A percentile compares a stretch with the other conserved stretches of the same genome.
These are phyloP conservation scores for Sminthopsis crassicaudata DNA, from an alignment of 2,113 vertebrate species.

Conservation along the genomic window DNA sequence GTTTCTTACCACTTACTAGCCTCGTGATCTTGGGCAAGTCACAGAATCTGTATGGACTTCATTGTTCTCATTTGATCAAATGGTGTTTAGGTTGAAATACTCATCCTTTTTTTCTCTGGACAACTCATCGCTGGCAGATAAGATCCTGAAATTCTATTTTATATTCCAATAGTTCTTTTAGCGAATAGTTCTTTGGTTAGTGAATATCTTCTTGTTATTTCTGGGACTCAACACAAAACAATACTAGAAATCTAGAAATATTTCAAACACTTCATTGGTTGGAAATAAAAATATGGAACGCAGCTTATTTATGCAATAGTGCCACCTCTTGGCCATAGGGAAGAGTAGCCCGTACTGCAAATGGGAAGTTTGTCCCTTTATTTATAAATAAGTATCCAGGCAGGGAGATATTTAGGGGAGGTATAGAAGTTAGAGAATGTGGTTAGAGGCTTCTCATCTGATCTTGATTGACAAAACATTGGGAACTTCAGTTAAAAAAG, in stretches of 20 bases:
- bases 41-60: not conserved
- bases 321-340: not conserved
- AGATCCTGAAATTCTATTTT: not conserved
- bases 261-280: not conserved
- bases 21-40: not conserved
- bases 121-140: not conserved
- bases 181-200: not conserved
- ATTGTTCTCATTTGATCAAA: not conserved
- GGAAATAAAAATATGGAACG: accelerated
- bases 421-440: not conserved
- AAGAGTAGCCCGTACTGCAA: not conserved
- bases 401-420: not conserved
- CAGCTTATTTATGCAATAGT: slow-evolving; percentile 20
- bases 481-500: not conserved
- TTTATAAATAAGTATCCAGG: not conserved
- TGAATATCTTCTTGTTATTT: not conserved
- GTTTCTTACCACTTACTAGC: not conserved
- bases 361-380: not conserved
- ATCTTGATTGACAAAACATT: not conserved
- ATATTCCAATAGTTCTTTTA: not conserved
- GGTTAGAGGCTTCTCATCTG: not conserved
- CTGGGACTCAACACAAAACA: not conserved
- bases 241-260: not conserved
- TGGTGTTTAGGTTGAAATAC: not conserved
- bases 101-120: not conserved